Evolutionary conservation across 1,140 invertebrate species (phyloP).

Genomic region (Spodoptera litura): DNA sequence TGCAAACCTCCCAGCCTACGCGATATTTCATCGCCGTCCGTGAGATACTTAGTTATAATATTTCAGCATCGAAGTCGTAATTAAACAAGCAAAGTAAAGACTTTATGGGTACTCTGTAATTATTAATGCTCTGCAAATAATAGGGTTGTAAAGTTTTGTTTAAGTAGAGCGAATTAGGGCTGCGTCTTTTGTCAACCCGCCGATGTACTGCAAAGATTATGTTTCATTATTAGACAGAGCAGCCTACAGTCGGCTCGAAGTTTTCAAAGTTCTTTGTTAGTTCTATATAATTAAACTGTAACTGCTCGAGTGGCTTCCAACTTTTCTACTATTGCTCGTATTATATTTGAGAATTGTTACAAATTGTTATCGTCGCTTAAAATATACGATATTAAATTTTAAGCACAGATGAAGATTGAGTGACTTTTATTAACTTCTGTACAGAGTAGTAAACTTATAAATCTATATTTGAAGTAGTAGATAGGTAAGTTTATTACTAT

Average conservation of each 20-base stretch:
- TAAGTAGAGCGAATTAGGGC: constrained; percentile 12
- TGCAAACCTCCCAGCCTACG: background rate
- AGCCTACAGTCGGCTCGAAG: background rate
- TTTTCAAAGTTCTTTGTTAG: constrained; percentile 12
- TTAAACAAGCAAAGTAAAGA: constrained; percentile 40
- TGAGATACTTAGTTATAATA: constrained; percentile 32
- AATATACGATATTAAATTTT: too few species aligned
- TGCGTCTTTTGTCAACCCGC: constrained; percentile 9
- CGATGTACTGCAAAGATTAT: constrained; percentile 18
- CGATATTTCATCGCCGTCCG: constrained; percentile 11
- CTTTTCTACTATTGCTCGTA: background rate
- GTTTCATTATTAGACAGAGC: constrained; percentile 12
- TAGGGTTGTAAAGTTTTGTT: constrained; percentile 27
- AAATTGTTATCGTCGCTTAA: too few species aligned
- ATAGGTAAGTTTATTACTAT: too few species aligned
- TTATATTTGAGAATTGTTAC: too few species aligned
- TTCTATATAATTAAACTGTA: background rate
- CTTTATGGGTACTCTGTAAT: constrained; percentile 31
- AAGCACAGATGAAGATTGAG: too few species aligned
- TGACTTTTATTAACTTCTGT: too few species aligned
- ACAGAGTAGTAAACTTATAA: too few species aligned
- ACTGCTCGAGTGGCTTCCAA: background rate
- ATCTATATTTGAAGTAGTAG: too few species aligned
- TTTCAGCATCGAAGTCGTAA: constrained; percentile 37
- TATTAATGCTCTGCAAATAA: constrained; percentile 37